Conservation (phyloP, 2,113 vertebrate species). For the Hydropotes inermis region DNA sequence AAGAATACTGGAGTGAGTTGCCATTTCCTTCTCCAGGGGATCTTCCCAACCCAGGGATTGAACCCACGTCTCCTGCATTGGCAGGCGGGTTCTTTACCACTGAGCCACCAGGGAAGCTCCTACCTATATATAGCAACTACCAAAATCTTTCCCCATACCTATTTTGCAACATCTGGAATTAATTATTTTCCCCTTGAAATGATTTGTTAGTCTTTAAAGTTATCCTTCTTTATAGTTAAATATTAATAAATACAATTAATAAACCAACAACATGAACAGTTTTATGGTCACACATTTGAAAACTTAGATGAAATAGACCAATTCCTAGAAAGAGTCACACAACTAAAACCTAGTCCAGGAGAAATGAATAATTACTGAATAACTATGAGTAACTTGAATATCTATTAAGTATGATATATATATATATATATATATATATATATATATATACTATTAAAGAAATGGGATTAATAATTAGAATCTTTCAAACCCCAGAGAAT, state of each 20-base stretch:
- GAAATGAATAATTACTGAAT: background rate
- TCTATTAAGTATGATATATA: background rate
- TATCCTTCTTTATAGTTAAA: background rate
- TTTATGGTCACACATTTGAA: background rate
- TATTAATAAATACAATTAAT: background rate
- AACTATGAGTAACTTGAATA: background rate
- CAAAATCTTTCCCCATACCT: background rate
- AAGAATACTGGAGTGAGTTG: background rate
- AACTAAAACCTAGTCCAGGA: background rate
- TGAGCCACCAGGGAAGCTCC: background rate
- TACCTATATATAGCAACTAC: background rate
- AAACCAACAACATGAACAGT: background rate
- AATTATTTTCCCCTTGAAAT: background rate
- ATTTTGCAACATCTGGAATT: background rate
- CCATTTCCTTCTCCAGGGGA: background rate
- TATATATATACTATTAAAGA: background rate
- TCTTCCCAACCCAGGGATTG: background rate
- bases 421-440: background rate
- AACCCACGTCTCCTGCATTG: background rate
- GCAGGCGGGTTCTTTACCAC: background rate
- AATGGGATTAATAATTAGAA: background rate
- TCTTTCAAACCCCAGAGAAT: background rate
- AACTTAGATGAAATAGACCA: background rate
- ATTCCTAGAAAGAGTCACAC: background rate
- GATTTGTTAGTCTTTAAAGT: background rate